Evolutionary conservation across 2,888 invertebrate genomes (phyloP), one percentile per base, ranked within the genome.

Genomic region (Lobophora halterata): DNA sequence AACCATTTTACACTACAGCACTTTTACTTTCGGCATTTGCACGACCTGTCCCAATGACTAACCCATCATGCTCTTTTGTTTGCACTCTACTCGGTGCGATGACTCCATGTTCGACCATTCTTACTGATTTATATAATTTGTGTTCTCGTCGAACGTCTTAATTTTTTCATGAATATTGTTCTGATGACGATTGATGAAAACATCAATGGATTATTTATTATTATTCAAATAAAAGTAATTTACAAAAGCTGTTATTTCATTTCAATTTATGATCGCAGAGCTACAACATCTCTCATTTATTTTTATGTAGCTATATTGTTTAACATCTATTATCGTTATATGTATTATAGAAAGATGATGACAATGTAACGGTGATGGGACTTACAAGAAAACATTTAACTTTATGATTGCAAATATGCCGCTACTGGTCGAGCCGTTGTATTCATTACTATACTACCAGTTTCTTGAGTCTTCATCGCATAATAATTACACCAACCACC

Each of bases 381-480:
- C 57, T 65, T 65, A 61, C 55, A 54, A 61, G 61, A 60, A 61
- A 53, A 63, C 61, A 66, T 73, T 70, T 65, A 67, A 67, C 65
- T 64, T 65, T 67, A 70, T 69, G 66, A 71, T 65, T 66, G 65
- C 65, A 41, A 58, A 57, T 64, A 60, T 71, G 58, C 65, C 67
- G 64, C 68, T 68, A 70, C 55, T 51, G 57, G 56, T 37, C 65
- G 48, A 23, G 59, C 61, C 61, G 65, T 62, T 66, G 60, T 59
- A 44, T 65, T 64, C 63, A 68, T 73, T 69, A 68, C 57, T 56
- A 49, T 46, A 55, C 43, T 43, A 55, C 57, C 46, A 57, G 61
- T 48, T 33, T 52, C 53, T 53, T 42, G 48, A 55, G 44, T 59
- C 63, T 67, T 69, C 66, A 67, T 70, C 61, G 58, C 57, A 63